Percentiles rank a stretch among this genome's conserved stretches.
phyloP scores from a whole-genome alignment of 1,140 invertebrate species.

The Paraescarpia echinospica region DNA sequence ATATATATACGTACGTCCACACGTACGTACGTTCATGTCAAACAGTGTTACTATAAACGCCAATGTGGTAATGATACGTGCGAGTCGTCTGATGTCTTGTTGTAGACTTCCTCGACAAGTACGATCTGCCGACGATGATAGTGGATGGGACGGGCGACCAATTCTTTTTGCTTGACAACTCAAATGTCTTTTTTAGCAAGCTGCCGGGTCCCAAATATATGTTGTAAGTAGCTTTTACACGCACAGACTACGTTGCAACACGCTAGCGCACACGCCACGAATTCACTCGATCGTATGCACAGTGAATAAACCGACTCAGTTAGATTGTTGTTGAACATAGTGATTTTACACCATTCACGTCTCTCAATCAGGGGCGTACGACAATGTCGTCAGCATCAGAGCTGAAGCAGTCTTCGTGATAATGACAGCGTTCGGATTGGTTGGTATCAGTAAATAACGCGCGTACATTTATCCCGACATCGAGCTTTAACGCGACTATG shows the following conservation, averaged over 20 bases:
- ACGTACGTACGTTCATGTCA: background rate
- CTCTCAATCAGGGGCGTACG: no score
- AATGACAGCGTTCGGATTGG: background rate
- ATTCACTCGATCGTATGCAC: background rate
- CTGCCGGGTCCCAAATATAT: constrained; percentile 42
- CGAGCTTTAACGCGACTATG: background rate
- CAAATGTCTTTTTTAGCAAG: constrained; percentile 44
- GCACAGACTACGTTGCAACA: no score
- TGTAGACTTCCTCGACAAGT: constrained; percentile 45
- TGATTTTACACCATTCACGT: background rate
- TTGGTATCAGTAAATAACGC: background rate
- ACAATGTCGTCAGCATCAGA: background rate
- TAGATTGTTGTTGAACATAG: background rate
- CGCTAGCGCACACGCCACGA: no score
- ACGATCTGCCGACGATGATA: constrained; percentile 42
- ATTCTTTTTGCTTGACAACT: constrained; percentile 51
- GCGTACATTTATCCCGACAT: background rate
- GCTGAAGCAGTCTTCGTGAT: background rate
- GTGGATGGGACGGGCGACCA: constrained; percentile 47
- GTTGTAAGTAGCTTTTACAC: constrained; percentile 30
- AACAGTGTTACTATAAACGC: background rate
- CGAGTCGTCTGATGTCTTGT: constrained; percentile 2
- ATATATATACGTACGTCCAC: background rate
- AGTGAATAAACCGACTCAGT: background rate
- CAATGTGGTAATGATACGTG: constrained; percentile 6